Conservation (phyloP, 2,797 vertebrate species). For the Streptopelia turtur region DNA sequence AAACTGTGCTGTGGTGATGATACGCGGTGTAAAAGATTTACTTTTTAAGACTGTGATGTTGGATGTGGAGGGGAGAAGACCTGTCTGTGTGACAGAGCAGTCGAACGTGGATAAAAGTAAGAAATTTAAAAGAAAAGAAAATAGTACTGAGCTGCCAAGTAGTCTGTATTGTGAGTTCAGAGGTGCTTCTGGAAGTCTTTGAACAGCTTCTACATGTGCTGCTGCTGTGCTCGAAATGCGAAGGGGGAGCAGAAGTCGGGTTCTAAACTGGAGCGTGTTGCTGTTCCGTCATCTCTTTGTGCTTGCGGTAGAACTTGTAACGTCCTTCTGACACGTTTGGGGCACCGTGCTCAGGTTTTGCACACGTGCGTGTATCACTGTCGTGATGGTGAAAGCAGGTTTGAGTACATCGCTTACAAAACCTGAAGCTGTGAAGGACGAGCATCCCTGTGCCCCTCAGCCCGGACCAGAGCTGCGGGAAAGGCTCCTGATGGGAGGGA, state of each 20-base stretch:
- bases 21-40: neutral
- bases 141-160: neutral
- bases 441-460: neutral
- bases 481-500: neutral
- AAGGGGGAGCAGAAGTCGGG: neutral
- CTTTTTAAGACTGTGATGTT: neutral
- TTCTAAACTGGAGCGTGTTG: neutral
- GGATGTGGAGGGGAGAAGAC: neutral
- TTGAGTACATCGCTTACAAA: neutral
- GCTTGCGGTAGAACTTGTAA: neutral
- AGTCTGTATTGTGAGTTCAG: neutral
- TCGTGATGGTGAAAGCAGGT: neutral
- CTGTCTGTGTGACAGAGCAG: neutral
- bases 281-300: neutral
- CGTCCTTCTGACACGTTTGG: neutral
- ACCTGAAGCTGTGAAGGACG: neutral
- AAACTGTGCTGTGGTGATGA: neutral
- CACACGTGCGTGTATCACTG: fast-evolving
- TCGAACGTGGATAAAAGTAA: neutral
- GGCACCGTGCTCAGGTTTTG: neutral
- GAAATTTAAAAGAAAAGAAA: neutral
- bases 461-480: neutral
- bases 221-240: fast-evolving
- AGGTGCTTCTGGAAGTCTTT: neutral
- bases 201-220: neutral